Percentiles rank a stretch among this genome's conserved stretches.
These are phyloP conservation scores for Emydocephalus ijimae DNA, from an alignment of 2,113 vertebrate species.

Conservation along the genomic window DNA sequence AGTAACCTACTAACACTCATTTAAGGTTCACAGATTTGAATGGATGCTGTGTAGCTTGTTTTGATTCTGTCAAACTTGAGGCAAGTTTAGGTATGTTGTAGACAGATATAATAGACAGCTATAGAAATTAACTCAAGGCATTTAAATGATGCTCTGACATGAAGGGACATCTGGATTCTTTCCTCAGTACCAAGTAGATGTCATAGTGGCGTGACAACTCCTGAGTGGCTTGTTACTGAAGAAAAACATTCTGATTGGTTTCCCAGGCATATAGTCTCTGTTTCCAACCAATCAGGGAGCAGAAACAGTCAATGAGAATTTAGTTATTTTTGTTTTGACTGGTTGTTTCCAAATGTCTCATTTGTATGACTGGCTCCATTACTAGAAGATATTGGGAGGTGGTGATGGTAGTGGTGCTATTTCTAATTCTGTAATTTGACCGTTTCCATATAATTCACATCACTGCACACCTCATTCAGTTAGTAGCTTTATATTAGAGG, in stretches of 20 bases:
- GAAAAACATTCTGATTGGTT: background rate
- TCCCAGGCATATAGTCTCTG: background rate
- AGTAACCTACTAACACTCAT: background rate
- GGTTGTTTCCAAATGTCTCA: constrained; percentile 25
- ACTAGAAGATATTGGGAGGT: background rate
- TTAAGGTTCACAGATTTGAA: background rate
- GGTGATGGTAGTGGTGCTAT: background rate
- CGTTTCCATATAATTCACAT: background rate
- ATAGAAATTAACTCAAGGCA: background rate
- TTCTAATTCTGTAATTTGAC: background rate
- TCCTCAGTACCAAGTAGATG: constrained; percentile 11
- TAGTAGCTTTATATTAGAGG: background rate
- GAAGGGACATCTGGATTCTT: background rate
- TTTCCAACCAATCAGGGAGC: background rate
- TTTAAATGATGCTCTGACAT: background rate
- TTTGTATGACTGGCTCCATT: background rate
- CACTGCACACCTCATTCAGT: background rate
- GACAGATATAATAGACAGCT: background rate
- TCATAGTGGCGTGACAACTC: background rate
- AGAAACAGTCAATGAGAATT: background rate
- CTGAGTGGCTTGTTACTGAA: background rate
- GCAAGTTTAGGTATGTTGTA: background rate
- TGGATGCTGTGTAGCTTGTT: background rate
- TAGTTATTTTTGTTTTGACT: background rate
- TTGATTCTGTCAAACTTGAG: background rate